Evolutionary conservation across 2,113 vertebrate species (phyloP).

Genomic region (Oxyura jamaicensis): DNA sequence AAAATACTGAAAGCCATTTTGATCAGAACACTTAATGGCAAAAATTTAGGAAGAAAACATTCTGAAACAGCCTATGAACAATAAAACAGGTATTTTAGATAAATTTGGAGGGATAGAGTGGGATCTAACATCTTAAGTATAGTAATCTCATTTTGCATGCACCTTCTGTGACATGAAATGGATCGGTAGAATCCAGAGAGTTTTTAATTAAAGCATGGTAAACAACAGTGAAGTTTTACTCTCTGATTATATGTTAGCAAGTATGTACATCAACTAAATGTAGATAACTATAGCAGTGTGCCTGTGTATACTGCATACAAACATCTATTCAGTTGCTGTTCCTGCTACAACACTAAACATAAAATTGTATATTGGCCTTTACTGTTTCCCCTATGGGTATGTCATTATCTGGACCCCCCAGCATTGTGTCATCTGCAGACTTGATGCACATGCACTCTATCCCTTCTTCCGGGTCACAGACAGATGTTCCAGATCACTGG

Average conservation of each 20-base stretch:
- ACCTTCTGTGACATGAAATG: background rate
- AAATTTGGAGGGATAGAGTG: background rate
- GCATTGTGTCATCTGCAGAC: background rate
- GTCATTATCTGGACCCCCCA: background rate
- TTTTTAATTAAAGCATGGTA: background rate
- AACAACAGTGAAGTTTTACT: background rate
- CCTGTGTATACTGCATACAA: background rate
- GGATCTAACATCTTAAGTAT: background rate
- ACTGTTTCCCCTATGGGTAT: background rate
- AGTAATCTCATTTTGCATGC: background rate
- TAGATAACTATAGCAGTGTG: background rate
- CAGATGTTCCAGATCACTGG: background rate
- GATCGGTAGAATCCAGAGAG: background rate
- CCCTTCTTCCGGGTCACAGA: background rate
- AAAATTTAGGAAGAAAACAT: background rate
- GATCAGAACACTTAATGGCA: background rate
- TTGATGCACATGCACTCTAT: background rate
- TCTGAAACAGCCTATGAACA: background rate
- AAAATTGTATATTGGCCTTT: background rate
- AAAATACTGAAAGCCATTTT: slow-evolving; percentile 42
- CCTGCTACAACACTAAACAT: background rate
- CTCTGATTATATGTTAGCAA: background rate
- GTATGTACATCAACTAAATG: background rate
- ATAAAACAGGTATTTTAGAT: background rate
- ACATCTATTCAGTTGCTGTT: background rate